phyloP scores from a whole-genome alignment of 2,888 invertebrate genomes.

The Alviniconcha strummeri region DNA sequence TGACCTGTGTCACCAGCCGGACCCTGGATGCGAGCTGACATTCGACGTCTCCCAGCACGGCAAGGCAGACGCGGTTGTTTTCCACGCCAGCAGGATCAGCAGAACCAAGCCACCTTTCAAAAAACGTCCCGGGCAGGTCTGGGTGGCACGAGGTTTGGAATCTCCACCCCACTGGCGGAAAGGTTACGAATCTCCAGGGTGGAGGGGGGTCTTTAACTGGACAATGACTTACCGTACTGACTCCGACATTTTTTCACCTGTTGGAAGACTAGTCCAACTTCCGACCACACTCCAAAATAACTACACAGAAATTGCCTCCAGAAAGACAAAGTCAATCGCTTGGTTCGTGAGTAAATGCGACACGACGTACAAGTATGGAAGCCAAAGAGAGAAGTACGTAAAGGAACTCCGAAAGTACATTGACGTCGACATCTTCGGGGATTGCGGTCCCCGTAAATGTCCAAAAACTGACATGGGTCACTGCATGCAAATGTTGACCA shows the following conservation, averaged over 20 bases:
- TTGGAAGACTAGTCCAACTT: background rate
- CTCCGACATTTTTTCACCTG: background rate
- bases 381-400: conserved; percentile 5
- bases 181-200: background rate
- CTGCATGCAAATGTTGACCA: conserved; percentile 89
- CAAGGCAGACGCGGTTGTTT: conserved; percentile 1
- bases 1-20: too few relatives aligned
- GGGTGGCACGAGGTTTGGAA: background rate
- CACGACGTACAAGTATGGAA: background rate
- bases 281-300: background rate
- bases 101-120: background rate
- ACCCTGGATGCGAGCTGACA: too few relatives aligned
- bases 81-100: background rate
- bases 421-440: conserved; percentile 69
- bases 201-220: conserved; percentile 2
- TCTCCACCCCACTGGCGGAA: background rate
- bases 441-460: conserved; percentile 67
- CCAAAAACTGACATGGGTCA: conserved; percentile 83
- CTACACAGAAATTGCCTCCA: background rate
- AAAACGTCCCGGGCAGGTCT: background rate
- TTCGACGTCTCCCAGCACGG: too few relatives aligned
- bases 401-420: background rate
- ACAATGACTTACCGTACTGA: background rate
- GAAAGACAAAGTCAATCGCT: background rate
- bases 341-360: conserved; percentile 17